Base-by-base conservation (phyloP, 2,797 vertebrate genomes). In the Labeo calbasu region DNA sequence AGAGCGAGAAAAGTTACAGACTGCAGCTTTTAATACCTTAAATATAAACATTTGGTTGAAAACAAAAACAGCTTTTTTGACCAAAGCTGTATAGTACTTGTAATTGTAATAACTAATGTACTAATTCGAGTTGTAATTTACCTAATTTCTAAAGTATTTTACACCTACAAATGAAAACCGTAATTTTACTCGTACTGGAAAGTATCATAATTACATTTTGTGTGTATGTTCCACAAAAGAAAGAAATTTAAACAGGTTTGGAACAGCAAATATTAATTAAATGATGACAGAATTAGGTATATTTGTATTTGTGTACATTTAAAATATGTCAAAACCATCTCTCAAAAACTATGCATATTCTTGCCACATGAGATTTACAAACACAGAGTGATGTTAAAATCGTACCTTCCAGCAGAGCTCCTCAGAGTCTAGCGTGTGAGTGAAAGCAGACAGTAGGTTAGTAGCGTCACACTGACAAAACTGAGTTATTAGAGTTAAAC, bases 391-490 rank as follows among this genome's bases (percentile, higher is more conserved):
- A 81, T 66, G 46, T 66, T 66, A 66, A 48, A n/a, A 50, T 61
- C 94, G 83, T 95, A 94, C 95, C 98, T 99, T 98, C 98, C 98
- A 99, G 95, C 95, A 96, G 85, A 96, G 94, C 83, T 99, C 98
- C 96, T 97, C 96, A 93, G 96, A 94, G 95, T 97, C 97, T 98
- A 88, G 96, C 96, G 87, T 94, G 93, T 88, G 92, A 94, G 95
- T 91, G 95, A 96, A 95, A 95, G 95, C 91, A 96, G 93, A 99
- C 92, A 96, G 94, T 23, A 95, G 25, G 92, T 99, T 98, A 99
- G 95, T 93, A 91, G 91, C 61, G 73, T 79, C 83, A 87, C 53
- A 81, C 61, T 53, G 43, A 85, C 68, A 28, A 80, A 73, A 78
- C 71, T 80, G 53, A 43, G 76, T 85, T 75, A 76, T 61, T 50